Base-by-base conservation (phyloP, 23 tunicate genomes). In the Diplosoma virens region DNA sequence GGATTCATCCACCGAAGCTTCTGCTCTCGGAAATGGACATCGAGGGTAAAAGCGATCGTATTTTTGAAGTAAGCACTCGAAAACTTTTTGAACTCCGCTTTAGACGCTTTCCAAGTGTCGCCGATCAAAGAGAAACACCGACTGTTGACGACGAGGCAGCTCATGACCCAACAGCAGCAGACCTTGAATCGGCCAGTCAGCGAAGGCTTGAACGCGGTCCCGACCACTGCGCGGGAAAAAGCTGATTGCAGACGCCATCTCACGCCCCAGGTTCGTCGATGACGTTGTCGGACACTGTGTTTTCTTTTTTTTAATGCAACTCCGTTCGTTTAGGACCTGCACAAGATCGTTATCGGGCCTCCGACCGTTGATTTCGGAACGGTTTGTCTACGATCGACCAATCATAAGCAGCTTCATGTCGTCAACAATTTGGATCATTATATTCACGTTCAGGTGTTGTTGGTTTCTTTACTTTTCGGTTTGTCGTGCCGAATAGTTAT, bases 301-400 rank as follows among this genome's bases (percentile, higher is more conserved):
- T 48, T 47, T 47, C 1, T 25, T 27, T 52, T 3, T 7, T 1
- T 41, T 5, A 27, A 25, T 66, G 11, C 11, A n/a, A 31, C 6
- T 71, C 17, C 37, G 34, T 16, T 67, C 24, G 0, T 21, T 5
- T 69, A 92, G 97, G 97, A 92, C 59, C 79, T 92, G 1, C 84
- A 80, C 77, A 92, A 92, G 55, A 70, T 92, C n/a, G 64, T 92
- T 22, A 85, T 92, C 47, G 97, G 97, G 0, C 97, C 97, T 32
- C 97, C 97, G 0, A 81, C 88, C 27, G 68, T 92, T 0, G 97
- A 92, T 59, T 92, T 92, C 60, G 90, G 92, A 34, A 83, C 81
- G 35, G 86, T 92, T 58, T 92, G 97, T 34, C 33, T 78, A 2
- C 63, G 92, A n/a, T 92, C 97, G 22, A 85, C 97, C 30, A 92